Evolutionary conservation across 2,797 vertebrate genomes (phyloP).

Genomic region (Falco novaeseelandiae): DNA sequence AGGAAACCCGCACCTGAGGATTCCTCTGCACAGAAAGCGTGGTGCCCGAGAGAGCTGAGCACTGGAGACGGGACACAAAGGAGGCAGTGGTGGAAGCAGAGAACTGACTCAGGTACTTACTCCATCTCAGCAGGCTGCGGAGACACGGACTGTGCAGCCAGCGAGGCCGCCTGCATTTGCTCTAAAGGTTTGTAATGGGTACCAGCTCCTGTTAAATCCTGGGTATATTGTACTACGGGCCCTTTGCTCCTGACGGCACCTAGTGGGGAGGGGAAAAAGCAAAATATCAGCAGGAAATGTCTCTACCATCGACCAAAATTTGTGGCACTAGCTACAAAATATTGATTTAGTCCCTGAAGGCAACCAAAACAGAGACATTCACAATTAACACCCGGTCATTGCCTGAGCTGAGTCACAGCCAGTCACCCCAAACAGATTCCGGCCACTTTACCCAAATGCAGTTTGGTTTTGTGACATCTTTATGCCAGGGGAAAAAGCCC

Average conservation of each 20-base stretch:
- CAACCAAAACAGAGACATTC: fast-evolving
- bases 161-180: conserved; percentile 26
- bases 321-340: fast-evolving
- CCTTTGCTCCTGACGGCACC: conserved; percentile 92
- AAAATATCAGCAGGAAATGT: not conserved
- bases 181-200: conserved; percentile 70
- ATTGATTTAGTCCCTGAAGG: fast-evolving
- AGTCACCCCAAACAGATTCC: too few relatives aligned
- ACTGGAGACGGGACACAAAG: not conserved
- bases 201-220: conserved; percentile 79
- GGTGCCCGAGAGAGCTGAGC: not conserved
- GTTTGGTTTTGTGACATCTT: not conserved
- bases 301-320: not conserved
- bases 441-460: not conserved
- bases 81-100: not conserved
- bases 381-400: fast-evolving
- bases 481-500: not conserved
- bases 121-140: conserved; percentile 72
- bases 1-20: not conserved
- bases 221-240: conserved; percentile 94
- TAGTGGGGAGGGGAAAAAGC: conserved; percentile 2
- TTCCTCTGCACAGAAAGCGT: not conserved
- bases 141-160: not conserved
- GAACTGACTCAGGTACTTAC: conserved; percentile 63
- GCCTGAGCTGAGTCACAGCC: fast-evolving